Percentiles rank a stretch among this genome's conserved stretches.
Evolutionary conservation across 2,113 vertebrate genomes (phyloP).

Genomic region (Halcyon senegalensis): DNA sequence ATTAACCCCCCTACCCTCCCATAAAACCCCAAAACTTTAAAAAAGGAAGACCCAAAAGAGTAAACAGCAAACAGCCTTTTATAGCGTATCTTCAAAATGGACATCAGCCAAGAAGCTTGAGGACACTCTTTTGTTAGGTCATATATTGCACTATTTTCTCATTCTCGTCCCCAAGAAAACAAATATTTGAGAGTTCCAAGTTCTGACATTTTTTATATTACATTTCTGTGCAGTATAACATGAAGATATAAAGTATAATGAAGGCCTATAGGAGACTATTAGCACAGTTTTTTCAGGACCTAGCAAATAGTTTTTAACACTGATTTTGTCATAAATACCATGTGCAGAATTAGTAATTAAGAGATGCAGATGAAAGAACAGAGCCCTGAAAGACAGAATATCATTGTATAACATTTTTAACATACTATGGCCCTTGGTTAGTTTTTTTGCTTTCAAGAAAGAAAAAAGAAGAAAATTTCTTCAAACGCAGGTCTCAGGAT

Average conservation of each 20-base stretch:
- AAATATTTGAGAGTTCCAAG: background rate
- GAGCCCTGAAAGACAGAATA: background rate
- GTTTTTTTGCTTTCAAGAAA: background rate
- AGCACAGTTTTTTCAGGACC: background rate
- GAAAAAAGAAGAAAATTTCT: background rate
- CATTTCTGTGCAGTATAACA: background rate
- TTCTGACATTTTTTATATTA: constrained; percentile 50
- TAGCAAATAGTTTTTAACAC: constrained; percentile 5
- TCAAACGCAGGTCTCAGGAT: background rate
- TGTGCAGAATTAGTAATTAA: constrained; percentile 9
- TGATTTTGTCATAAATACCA: constrained; percentile 29
- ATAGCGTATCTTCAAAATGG: background rate
- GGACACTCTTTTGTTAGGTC: background rate
- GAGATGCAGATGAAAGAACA: background rate
- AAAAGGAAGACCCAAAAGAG: background rate
- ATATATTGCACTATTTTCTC: background rate
- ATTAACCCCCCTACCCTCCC: background rate
- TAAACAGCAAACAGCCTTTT: background rate
- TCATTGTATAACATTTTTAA: background rate
- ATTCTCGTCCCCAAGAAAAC: background rate
- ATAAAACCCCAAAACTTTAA: background rate
- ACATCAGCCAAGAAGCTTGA: background rate
- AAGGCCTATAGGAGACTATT: constrained; percentile 55
- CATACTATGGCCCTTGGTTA: background rate
- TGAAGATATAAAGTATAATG: constrained; percentile 30